A percentile compares a stretch with the other conserved stretches of the same genome.
phyloP scores from a whole-genome alignment of 2,888 invertebrate genomes.

The Drosophila incognita region DNA sequence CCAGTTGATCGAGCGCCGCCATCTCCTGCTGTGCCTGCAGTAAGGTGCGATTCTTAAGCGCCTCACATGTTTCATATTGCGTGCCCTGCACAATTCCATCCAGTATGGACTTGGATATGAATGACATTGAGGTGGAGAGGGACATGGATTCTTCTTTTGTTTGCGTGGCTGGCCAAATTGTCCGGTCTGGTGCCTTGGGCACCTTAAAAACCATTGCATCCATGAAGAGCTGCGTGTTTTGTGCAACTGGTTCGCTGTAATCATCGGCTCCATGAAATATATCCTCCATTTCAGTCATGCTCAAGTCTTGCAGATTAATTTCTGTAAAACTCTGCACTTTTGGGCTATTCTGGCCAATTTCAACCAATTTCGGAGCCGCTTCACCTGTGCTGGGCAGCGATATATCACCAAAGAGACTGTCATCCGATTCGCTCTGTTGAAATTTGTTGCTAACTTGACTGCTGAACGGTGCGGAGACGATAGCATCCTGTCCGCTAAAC shows the following conservation, averaged over 20 bases:
- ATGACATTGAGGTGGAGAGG: slow-evolving; percentile 40
- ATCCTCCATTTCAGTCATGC: slow-evolving; percentile 56
- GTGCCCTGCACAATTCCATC: slow-evolving; percentile 75
- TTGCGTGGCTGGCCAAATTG: neutral
- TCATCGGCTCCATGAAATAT: slow-evolving; percentile 60
- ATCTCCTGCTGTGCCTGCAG: slow-evolving; percentile 48
- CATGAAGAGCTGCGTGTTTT: slow-evolving; percentile 83
- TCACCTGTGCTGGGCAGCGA: slow-evolving; percentile 37
- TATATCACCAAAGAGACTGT: slow-evolving; percentile 76
- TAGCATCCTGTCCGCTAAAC: slow-evolving; percentile 40
- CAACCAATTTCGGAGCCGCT: neutral
- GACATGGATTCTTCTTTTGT: slow-evolving; percentile 46
- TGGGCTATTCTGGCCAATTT: neutral
- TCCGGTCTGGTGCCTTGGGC: slow-evolving; percentile 55
- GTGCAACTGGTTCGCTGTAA: slow-evolving; percentile 54
- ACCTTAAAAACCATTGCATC: slow-evolving; percentile 78
- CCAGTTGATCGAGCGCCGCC: slow-evolving; percentile 64
- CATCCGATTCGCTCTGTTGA: slow-evolving; percentile 52
- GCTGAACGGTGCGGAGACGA: slow-evolving; percentile 23
- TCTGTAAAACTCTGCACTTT: slow-evolving; percentile 55
- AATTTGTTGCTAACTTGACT: slow-evolving; percentile 25
- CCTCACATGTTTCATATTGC: slow-evolving; percentile 81
- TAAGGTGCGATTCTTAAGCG: slow-evolving; percentile 65
- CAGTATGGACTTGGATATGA: slow-evolving; percentile 45
- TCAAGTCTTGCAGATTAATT: slow-evolving; percentile 64